Conservation (phyloP, 2,113 vertebrate species). For the Craseonycteris thonglongyai region DNA sequence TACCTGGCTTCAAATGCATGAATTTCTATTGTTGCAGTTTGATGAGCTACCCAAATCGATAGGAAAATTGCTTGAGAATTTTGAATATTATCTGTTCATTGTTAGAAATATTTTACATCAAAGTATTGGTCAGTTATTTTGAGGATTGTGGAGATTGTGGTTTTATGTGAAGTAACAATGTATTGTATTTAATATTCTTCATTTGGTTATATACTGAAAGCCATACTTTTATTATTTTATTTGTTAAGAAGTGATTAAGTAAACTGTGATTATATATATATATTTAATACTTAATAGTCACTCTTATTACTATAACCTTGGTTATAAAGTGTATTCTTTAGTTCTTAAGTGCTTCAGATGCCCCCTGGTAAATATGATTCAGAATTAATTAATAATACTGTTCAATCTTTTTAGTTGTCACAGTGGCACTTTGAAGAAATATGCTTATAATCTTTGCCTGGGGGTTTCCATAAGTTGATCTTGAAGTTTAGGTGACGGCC, state of each 20-base stretch:
- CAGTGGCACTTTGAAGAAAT: slow-evolving; percentile 35
- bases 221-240: neutral
- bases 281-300: neutral
- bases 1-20: neutral
- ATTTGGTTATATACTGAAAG: neutral
- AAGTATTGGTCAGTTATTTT: neutral
- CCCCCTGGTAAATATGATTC: neutral
- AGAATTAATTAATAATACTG: neutral
- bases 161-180: neutral
- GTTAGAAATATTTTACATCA: neutral
- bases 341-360: neutral
- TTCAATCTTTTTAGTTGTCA: neutral
- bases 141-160: neutral
- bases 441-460: slow-evolving; percentile 35
- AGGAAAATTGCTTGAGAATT: neutral
- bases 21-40: neutral
- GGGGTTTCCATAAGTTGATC: neutral
- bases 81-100: neutral
- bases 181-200: neutral
- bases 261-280: neutral
- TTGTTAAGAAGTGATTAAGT: neutral
- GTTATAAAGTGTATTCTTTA: neutral
- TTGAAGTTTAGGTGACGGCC: neutral
- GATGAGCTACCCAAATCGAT: neutral
- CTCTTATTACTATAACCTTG: neutral